Evolutionary conservation across 1,140 invertebrate species (phyloP), one percentile per base, ranked within the genome.

Genomic region (Drosophila virilis): DNA sequence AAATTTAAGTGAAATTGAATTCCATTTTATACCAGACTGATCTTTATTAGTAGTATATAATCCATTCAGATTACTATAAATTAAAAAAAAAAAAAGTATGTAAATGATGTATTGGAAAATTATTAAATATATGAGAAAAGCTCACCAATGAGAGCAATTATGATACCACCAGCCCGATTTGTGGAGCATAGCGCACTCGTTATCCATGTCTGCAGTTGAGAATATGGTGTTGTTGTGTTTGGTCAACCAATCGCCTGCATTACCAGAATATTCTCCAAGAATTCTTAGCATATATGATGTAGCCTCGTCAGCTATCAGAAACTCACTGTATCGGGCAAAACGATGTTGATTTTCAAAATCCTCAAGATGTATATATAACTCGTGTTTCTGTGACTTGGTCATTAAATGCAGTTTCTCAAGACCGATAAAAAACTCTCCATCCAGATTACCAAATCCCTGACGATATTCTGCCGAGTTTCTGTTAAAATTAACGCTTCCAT

Each of bases 381-480:
- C 67, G 42, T 62, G 33, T 1, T 8, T 13, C 13, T 61, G 50
- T 8, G 33, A 64, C 9, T 45, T 45, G 2, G 50, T 62, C 8
- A 70, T n/a, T 9, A 17, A n/a, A 54, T 70, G 51, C 7, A 71
- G 13, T 42, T 71, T 71, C 5, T 72, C 52, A 0, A 72, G 62
- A 9, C 61, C 61, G 35, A 72, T 50, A 7, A 72, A 72, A 38
- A 72, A 72, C 4, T 72, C 54, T 10, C 61, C 37, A 0, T 9
- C 10, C 22, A 66, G n/a, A 22, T 59, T 13, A 17, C 69, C 61
- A 17, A 72, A 66, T 32, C 61, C 61, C 3, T 43, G 0, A 1
- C 43, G 12, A 70, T 70, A 70, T 0, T 70, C 59, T 10, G 8
- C 4, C 67, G 59, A 70, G 8, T 46, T 55, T 9, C 67, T 17